phyloP scores from a whole-genome alignment of 1,140 invertebrate species.

The Microplitis mediator region DNA sequence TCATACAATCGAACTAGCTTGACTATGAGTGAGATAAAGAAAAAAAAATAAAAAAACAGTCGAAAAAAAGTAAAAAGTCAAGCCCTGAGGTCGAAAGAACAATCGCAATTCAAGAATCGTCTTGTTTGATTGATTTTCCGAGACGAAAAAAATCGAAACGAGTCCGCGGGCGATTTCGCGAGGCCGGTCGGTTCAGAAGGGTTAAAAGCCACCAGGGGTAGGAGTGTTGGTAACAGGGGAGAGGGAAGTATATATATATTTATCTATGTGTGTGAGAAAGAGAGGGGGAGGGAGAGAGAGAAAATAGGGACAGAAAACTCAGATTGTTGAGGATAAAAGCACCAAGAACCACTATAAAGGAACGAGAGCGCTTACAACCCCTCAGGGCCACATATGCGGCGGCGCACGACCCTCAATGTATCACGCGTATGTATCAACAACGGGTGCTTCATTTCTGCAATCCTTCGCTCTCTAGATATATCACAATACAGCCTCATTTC shows the following conservation, averaged over 20 bases:
- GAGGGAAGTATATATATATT: too few relatives aligned
- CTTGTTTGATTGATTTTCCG: constrained; percentile 35
- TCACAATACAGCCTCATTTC: constrained; percentile 14
- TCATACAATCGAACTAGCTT: not conserved
- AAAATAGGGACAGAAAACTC: not conserved
- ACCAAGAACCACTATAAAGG: constrained; percentile 23
- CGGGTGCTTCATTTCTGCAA: not conserved
- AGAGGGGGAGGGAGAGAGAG: not conserved
- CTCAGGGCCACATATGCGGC: constrained; percentile 23
- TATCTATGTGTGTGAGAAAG: not conserved
- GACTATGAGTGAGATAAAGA: not conserved
- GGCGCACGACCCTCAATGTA: constrained; percentile 23
- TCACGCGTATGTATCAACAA: constrained; percentile 12
- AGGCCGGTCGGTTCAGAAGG: not conserved
- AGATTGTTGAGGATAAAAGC: constrained; percentile 25
- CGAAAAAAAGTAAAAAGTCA: not conserved
- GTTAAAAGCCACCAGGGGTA: not conserved
- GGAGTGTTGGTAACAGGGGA: not conserved
- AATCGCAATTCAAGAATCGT: constrained; percentile 33
- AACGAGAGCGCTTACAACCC: constrained; percentile 27
- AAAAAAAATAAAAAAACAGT: not conserved
- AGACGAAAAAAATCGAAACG: constrained; percentile 35
- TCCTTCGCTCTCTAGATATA: not conserved
- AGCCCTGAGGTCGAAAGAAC: constrained; percentile 25
- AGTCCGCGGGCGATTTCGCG: constrained; percentile 8